Evolutionary conservation across 2,888 invertebrate genomes (phyloP), one percentile per base, ranked within the genome.

Genomic region (Kuschelorhynchus macadamiae): DNA sequence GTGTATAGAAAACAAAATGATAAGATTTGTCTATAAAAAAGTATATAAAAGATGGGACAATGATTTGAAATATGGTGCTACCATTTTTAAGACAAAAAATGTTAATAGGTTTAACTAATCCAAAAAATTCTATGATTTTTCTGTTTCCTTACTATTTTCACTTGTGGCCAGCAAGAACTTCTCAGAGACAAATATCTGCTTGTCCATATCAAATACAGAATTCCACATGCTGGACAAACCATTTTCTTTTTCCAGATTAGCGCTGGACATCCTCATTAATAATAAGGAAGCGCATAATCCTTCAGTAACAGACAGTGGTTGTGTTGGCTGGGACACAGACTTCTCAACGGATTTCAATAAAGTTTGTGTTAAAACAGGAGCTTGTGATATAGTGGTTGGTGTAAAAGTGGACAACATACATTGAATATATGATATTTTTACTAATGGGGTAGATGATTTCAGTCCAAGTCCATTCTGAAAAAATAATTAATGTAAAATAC

Each of bases 161-260:
- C 88, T 83, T 41, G 92, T 91, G 8, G 90, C 86, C 11, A 88
- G 80, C 39, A 97, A 85, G 80, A 92, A 92, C 77, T 94, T 91
- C 73, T 96, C 96, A 55, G 93, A 91, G 46, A 95, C 87, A 81
- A 96, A 92, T 63, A 92, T 85, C 78, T 92, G 92, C 77, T 92
- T 93, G 62, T 93, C 91, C 77, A 90, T 86, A 81, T 93, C 93
- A 39, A 88, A 79, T n/a, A 93, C 84, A 47, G 90, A 86, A 36
- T 86, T 88, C 93, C 94, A 94, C 74, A 92, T 84, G 36, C 85
- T 82, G 32, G 84, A 85, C 50, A 89, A 84, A 55, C 50, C 50
- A 41, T 83, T 85, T 60, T 87, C 85, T 55, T 86, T 84, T 16
- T 85, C 86, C 7, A 85, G 82, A 30, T 74, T 68, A 30, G 69